phyloP scores from a whole-genome alignment of 2,888 invertebrate species.

The Zaprionus obscuricornis region DNA sequence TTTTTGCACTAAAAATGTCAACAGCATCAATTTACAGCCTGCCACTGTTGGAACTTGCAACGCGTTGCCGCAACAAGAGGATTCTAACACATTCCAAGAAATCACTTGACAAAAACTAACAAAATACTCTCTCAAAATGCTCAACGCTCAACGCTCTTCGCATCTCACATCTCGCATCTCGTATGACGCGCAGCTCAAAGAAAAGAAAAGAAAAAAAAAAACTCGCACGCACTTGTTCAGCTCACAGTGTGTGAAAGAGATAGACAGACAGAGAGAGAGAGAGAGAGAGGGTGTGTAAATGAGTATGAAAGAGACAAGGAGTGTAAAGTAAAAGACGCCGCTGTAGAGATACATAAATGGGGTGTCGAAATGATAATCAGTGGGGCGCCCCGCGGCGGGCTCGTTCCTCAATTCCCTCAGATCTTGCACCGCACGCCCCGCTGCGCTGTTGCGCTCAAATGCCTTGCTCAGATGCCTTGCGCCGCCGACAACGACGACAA shows the following conservation, averaged over 20 bases:
- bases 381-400: slow-evolving; percentile 69
- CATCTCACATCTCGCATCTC: no score
- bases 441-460: slow-evolving; percentile 46
- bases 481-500: slow-evolving; percentile 35
- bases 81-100: slow-evolving; percentile 68
- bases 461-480: no score
- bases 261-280: slow-evolving; percentile 13
- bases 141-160: no score
- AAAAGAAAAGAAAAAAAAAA: slow-evolving; percentile 1
- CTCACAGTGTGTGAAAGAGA: slow-evolving; percentile 16
- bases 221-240: slow-evolving; percentile 25
- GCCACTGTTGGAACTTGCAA: slow-evolving; percentile 17
- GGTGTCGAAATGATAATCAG: slow-evolving; percentile 80
- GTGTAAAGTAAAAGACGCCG: slow-evolving; percentile 42
- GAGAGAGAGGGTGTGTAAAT: slow-evolving; percentile 1
- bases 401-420: slow-evolving; percentile 69
- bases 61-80: slow-evolving; percentile 50
- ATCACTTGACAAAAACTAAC: slow-evolving; percentile 60
- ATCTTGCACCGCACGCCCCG: slow-evolving; percentile 68
- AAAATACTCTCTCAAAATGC: no score
- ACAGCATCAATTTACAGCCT: slow-evolving; percentile 65
- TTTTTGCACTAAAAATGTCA: slow-evolving; percentile 67
- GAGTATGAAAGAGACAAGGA: slow-evolving; percentile 1
- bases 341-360: slow-evolving; percentile 73
- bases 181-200: no score